Base-by-base conservation (phyloP, 2,113 vertebrate species). In the Podarcis muralis region DNA sequence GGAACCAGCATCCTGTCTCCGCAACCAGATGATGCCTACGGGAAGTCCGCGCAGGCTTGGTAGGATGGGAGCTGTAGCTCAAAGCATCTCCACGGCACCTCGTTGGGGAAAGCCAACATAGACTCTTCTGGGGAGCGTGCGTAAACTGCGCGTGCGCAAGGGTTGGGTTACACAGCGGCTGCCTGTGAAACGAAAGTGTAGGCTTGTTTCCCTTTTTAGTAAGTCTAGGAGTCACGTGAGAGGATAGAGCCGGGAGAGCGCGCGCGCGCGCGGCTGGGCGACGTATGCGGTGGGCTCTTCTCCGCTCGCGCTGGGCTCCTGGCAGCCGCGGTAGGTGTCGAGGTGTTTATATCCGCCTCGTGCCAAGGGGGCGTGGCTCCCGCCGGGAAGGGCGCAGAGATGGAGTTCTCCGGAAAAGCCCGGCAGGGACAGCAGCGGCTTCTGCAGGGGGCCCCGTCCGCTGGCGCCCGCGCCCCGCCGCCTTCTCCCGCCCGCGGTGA, bases 361-460 rank as follows among this genome's bases (percentile, higher is more conserved):
- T 22, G 5, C 27, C 32, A 43, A 23, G 18, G 35, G 27, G 69
- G 35, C 5, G 37, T 35, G 40, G 76, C 40, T 68, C 30, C 6
- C 7, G 68, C 6, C 30, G 11, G 48, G 4, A 32, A 0, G 6
- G 8, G 1, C 6, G 1, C 81, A 84, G 92, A 96, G 92, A 91
- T 97, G 92, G 95, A 97, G 86, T 88, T 79, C 57, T 95, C 97
- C 32, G 83, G 96, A 84, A 85, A 90, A 91, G 91, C n/a, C 43
- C 89, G 93, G 65, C 97, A 96, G 92, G 92, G 92, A 69, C 66
- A 23, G 5, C 88, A 71, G 88, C 85, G 96, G 69, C 79, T 95
- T 40, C 4, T 22, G 25, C 53, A 23, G 20, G 69, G 69, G n/a
- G 5, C 23, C 3, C 53, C 81, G 18, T 32, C 81, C 18, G 57